A percentile compares a stretch with the other conserved stretches of the same genome.
These are phyloP conservation scores for Caenorhabditis sp. DNA, from an alignment of 2,888 invertebrate species.

Conservation along the genomic window DNA sequence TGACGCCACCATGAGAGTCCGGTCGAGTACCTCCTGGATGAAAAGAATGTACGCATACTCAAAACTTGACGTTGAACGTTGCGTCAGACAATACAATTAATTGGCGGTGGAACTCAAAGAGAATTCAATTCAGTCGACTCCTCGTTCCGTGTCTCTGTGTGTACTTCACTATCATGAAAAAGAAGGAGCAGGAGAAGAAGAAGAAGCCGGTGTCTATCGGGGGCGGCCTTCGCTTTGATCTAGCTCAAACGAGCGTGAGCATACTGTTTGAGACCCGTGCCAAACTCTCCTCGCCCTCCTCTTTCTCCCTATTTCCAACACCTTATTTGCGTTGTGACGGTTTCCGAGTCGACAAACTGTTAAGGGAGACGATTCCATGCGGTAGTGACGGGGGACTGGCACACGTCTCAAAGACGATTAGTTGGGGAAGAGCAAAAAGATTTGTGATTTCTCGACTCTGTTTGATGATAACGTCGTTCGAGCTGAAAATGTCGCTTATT, in stretches of 20 bases:
- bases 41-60: neutral
- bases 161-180: constrained; percentile 44
- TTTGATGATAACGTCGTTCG: constrained; percentile 21
- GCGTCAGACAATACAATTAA: constrained; percentile 25
- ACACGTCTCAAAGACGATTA: constrained; percentile 41
- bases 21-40: too few species aligned
- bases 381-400: constrained; percentile 39
- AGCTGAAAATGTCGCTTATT: constrained; percentile 13
- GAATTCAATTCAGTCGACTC: constrained; percentile 20
- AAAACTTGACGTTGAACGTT: neutral
- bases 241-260: constrained; percentile 35
- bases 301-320: constrained; percentile 29
- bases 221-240: constrained; percentile 44
- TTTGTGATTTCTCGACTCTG: constrained; percentile 10
- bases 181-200: constrained; percentile 15
- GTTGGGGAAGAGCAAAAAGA: constrained; percentile 21
- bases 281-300: constrained; percentile 25
- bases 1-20: neutral
- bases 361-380: constrained; percentile 37
- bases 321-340: constrained; percentile 50
- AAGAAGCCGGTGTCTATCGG: constrained; percentile 42
- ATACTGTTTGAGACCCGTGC: constrained; percentile 48
- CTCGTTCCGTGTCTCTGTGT: constrained; percentile 31
- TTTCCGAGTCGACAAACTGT: constrained; percentile 54
- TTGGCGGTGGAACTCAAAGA: constrained; percentile 41